Conservation (phyloP, 1,140 invertebrate species). For the Lineus longissimus region DNA sequence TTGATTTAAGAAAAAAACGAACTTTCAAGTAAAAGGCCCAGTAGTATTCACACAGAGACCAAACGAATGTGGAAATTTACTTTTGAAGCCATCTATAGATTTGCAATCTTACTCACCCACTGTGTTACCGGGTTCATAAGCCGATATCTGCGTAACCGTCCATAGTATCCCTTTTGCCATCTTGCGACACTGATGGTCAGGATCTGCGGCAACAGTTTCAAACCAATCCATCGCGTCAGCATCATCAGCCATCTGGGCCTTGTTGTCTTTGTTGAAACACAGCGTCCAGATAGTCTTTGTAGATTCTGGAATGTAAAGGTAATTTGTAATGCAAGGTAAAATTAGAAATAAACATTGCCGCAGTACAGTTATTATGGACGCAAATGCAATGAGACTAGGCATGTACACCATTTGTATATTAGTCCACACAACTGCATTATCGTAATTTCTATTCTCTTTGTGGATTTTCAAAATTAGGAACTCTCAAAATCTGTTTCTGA, state of each 20-base stretch:
- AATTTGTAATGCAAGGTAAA: no score
- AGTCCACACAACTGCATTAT: not conserved
- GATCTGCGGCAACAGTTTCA: not conserved
- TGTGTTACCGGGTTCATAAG: not conserved
- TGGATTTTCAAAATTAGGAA: not conserved
- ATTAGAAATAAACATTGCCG: not conserved
- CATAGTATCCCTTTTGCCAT: not conserved
- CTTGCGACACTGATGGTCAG: not conserved
- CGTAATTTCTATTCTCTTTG: not conserved
- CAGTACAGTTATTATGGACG: no score
- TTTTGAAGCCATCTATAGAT: not conserved
- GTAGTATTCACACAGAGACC: no score
- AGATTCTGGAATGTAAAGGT: not conserved
- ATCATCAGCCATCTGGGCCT: not conserved
- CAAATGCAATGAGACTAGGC: not conserved
- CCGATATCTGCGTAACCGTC: not conserved
- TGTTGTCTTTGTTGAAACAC: slow-evolving; percentile 1
- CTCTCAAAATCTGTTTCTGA: not conserved
- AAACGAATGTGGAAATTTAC: not conserved
- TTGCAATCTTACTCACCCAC: not conserved
- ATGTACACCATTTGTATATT: not conserved
- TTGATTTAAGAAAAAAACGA: no score
- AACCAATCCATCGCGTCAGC: not conserved
- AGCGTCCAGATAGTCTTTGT: not conserved
- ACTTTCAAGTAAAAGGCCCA: no score